Evolutionary conservation across 2,888 invertebrate species (phyloP).

Genomic region (Chrysopilus asiliformis): DNA sequence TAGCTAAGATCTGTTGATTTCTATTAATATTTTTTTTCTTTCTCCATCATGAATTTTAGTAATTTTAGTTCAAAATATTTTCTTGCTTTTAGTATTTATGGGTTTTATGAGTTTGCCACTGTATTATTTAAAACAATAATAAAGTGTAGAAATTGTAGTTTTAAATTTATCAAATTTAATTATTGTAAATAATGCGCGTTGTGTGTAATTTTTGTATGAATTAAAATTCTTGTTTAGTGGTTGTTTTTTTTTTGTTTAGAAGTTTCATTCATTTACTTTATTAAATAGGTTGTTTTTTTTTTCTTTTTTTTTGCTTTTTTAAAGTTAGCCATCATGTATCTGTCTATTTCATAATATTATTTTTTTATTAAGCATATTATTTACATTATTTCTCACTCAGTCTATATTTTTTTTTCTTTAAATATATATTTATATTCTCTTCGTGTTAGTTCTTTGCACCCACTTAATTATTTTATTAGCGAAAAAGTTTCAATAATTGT

Average conservation of each 20-base stretch:
- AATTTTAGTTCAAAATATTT: not conserved
- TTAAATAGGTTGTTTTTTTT: not conserved
- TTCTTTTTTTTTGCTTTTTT: not conserved
- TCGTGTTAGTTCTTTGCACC: too few species aligned
- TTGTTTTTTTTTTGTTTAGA: slow-evolving; percentile 1
- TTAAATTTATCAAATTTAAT: not conserved
- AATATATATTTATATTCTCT: too few species aligned
- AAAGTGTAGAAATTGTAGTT: slow-evolving; percentile 13
- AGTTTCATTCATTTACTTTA: slow-evolving; percentile 1
- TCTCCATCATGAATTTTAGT: not conserved
- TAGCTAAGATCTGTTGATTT: too few species aligned
- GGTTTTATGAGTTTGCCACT: slow-evolving; percentile 6
- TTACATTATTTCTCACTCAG: slow-evolving; percentile 9
- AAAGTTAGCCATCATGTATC: too few species aligned
- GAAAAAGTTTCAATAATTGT: too few species aligned
- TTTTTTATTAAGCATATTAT: too few species aligned
- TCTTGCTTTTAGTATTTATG: not conserved
- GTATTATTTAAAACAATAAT: slow-evolving; percentile 17
- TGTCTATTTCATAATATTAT: too few species aligned
- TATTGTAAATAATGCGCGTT: not conserved
- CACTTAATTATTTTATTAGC: too few species aligned
- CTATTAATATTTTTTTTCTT: not conserved
- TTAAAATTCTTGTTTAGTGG: not conserved
- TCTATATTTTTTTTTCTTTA: slow-evolving; percentile 7
- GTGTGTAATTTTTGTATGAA: not conserved